phyloP scores from a whole-genome alignment of 2,888 invertebrate genomes.

The Leptura quadrifasciata region DNA sequence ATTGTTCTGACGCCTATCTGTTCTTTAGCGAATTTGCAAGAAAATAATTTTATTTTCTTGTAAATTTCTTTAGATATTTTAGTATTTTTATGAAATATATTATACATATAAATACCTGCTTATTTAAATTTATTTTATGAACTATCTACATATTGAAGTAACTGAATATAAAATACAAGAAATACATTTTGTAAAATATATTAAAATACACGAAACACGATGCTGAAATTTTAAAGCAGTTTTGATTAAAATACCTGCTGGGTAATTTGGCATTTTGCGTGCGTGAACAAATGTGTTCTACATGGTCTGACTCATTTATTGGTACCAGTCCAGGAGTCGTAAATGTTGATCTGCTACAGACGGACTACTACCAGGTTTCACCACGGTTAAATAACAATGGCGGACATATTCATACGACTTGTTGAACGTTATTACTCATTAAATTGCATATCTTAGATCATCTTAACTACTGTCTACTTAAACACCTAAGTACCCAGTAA shows the following conservation, averaged over 20 bases:
- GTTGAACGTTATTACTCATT: slow-evolving; percentile 57
- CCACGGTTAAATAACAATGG: slow-evolving; percentile 54
- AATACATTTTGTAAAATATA: background rate
- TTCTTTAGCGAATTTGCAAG: too few species aligned
- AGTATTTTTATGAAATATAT: too few species aligned
- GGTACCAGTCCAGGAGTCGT: slow-evolving; percentile 47
- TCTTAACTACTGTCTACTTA: slow-evolving; percentile 46
- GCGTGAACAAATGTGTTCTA: slow-evolving; percentile 49
- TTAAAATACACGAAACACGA: slow-evolving; percentile 22
- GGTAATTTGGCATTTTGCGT: slow-evolving; percentile 56
- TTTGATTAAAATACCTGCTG: slow-evolving; percentile 58
- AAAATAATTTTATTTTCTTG: too few species aligned
- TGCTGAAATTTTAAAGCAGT: slow-evolving; percentile 48
- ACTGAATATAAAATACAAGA: background rate
- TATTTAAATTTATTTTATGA: too few species aligned
- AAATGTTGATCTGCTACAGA: slow-evolving; percentile 14
- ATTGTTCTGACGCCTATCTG: too few species aligned
- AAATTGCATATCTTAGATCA: slow-evolving; percentile 55
- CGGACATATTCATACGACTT: slow-evolving; percentile 51
- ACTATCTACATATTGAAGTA: too few species aligned
- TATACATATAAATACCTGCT: too few species aligned
- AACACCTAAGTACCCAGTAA: slow-evolving; percentile 25
- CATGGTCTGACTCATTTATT: slow-evolving; percentile 50
- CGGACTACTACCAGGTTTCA: slow-evolving; percentile 18
- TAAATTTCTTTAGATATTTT: too few species aligned